These are phyloP conservation scores for Botia kubotai DNA, from an alignment of 2,797 vertebrate genomes.

Conservation along the genomic window DNA sequence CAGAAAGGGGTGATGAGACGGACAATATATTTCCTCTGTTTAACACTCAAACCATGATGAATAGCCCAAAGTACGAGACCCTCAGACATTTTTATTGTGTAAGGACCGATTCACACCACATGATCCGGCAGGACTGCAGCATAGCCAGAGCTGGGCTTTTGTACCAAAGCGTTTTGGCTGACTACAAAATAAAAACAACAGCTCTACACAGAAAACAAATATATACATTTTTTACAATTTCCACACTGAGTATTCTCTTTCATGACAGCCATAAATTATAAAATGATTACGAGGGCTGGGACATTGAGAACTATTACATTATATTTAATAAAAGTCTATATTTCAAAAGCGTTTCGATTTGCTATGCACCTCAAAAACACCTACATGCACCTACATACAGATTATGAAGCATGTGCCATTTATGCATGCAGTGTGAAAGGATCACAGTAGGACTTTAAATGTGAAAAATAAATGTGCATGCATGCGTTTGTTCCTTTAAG, in stretches of 20 bases:
- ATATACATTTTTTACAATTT: too few species aligned
- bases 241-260: neutral
- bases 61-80: slow-evolving; percentile 20
- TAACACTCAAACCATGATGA: slow-evolving; percentile 36
- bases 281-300: neutral
- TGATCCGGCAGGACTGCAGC: neutral
- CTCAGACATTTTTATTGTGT: neutral
- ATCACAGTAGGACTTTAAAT: neutral
- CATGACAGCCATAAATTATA: neutral
- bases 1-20: slow-evolving; percentile 37
- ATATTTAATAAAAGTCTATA: neutral
- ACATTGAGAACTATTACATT: neutral
- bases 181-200: too few species aligned
- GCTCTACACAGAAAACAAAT: too few species aligned
- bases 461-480: neutral
- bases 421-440: neutral
- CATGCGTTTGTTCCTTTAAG: neutral
- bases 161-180: too few species aligned
- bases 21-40: slow-evolving; percentile 45
- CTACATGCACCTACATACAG: too few species aligned
- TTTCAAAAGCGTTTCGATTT: neutral
- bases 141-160: too few species aligned
- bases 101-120: neutral
- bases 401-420: neutral
- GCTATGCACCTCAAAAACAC: neutral